Percentiles rank a stretch among this genome's conserved stretches.
These are phyloP conservation scores for Psilopogon haemacephalus DNA, from an alignment of 2,113 vertebrate species.

Conservation along the genomic window DNA sequence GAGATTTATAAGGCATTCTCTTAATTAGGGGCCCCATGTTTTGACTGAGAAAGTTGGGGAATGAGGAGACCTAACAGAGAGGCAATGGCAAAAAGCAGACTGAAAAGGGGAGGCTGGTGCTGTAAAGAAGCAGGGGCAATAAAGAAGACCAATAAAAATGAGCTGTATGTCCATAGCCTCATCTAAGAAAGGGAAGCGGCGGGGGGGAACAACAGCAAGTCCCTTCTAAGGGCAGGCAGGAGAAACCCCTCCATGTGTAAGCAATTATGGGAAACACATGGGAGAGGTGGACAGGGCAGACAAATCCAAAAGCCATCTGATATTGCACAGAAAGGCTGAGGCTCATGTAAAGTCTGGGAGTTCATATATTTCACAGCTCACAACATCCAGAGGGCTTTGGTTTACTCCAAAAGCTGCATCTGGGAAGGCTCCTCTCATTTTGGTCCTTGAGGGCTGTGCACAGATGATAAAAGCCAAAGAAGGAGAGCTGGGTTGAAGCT, in stretches of 20 bases:
- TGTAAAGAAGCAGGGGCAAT: conserved; percentile 32
- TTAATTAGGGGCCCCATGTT: conserved; percentile 53
- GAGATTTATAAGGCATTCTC: conserved; percentile 60
- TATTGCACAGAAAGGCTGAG: background rate
- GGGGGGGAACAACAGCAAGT: background rate
- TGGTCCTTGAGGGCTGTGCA: background rate
- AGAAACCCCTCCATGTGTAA: conserved; percentile 42
- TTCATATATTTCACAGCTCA: conserved; percentile 50
- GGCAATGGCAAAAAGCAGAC: background rate
- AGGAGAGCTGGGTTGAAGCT: background rate
- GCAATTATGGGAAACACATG: conserved; percentile 63
- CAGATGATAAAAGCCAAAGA: background rate
- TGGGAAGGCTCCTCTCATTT: background rate
- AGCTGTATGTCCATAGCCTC: conserved; percentile 18
- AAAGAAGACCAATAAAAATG: conserved; percentile 62
- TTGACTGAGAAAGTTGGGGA: background rate
- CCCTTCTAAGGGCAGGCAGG: conserved; percentile 26
- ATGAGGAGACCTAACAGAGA: conserved; percentile 23
- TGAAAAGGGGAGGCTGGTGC: background rate
- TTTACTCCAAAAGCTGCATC: background rate
- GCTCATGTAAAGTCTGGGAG: conserved; percentile 24
- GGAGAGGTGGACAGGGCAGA: conserved; percentile 57
- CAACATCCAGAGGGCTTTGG: background rate
- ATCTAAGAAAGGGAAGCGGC: background rate
- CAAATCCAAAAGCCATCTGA: conserved; percentile 41